Evolutionary conservation across 2,888 invertebrate genomes (phyloP), one percentile per base, ranked within the genome.

Genomic region (Loripinus fragilis): DNA sequence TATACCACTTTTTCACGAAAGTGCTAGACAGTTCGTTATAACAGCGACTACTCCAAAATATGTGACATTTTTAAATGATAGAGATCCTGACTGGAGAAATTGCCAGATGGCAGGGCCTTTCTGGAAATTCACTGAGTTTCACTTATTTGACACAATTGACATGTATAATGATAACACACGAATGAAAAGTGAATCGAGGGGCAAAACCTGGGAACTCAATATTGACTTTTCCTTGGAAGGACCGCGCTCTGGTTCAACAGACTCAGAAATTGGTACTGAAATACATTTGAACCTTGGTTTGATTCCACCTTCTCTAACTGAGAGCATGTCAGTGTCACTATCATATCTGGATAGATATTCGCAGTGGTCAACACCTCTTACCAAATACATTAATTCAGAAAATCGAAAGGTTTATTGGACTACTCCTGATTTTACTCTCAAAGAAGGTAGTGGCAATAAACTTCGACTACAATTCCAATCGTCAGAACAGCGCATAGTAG

Each of bases 31-130:
- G 50, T 87, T 83, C 67, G 74, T 76, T 8, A 72, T 90, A 7
- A 85, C 85, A 20, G 90, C 90, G 10, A 81, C 78, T 42, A 73
- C 84, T 38, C 89, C 89, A 7, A 82, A 79, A 45, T 90, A 89
- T 72, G 71, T 66, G 20, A 78, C 88, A 17, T 88, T 85, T 69
- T 38, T 67, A 55, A 89, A 89, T 80, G 72, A 70, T 1, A 74
- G 87, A 20, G 77, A 70, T 0, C 66, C 85, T 1, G 81, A 85
- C 66, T 85, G 80, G 73, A 48, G 66, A 23, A 73, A 79, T 50
- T 88, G 88, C 74, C 28, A 71, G 35, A 80, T 83, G 65, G 69
- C 68, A n/a, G 48, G 72, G 17, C 80, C 83, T 0, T 73, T 81
- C 66, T 88, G 85, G 86, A 76, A 30, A 20, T 87, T 83, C 60